Conservation (phyloP, 2,797 vertebrate species). For the Thalassophryne amazonica region DNA sequence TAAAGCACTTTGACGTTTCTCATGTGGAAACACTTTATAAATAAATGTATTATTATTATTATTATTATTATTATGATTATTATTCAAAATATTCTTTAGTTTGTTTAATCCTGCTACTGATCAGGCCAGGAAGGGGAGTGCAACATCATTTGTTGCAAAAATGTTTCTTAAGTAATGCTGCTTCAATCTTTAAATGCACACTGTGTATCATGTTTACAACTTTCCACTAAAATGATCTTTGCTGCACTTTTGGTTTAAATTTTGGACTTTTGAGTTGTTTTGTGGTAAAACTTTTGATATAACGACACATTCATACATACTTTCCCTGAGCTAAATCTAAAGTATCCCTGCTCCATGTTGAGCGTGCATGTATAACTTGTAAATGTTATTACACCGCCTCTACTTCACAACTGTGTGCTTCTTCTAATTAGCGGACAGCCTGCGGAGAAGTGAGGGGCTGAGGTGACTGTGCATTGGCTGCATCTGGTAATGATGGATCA, state of each 20-base stretch:
- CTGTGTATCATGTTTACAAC: not conserved
- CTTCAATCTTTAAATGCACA: not conserved
- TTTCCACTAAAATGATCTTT: not conserved
- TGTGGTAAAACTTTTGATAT: slow-evolving; percentile 31
- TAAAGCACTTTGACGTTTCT: too few species aligned
- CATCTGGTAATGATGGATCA: slow-evolving; percentile 57
- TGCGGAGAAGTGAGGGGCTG: slow-evolving; percentile 39
- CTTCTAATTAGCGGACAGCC: slow-evolving; percentile 58
- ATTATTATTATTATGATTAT: too few species aligned
- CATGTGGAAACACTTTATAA: too few species aligned
- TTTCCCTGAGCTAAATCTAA: slow-evolving; percentile 19
- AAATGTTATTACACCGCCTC: slow-evolving; percentile 32
- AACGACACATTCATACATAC: slow-evolving; percentile 23
- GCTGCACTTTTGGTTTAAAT: slow-evolving; percentile 1
- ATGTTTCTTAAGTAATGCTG: not conserved
- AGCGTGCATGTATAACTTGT: slow-evolving; percentile 24
- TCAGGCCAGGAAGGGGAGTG: too few species aligned
- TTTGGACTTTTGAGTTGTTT: slow-evolving; percentile 11
- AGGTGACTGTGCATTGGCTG: slow-evolving; percentile 52
- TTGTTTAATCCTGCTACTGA: too few species aligned
- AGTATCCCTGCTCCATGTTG: slow-evolving; percentile 22
- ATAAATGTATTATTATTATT: too few species aligned
- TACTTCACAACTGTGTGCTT: slow-evolving; percentile 41
- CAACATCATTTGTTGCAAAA: too few species aligned
- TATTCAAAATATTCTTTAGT: too few species aligned